Percentiles rank a stretch among this genome's conserved stretches.
Evolutionary conservation across 2,888 invertebrate species (phyloP).

Genomic region (Amphimallon solstitiale): DNA sequence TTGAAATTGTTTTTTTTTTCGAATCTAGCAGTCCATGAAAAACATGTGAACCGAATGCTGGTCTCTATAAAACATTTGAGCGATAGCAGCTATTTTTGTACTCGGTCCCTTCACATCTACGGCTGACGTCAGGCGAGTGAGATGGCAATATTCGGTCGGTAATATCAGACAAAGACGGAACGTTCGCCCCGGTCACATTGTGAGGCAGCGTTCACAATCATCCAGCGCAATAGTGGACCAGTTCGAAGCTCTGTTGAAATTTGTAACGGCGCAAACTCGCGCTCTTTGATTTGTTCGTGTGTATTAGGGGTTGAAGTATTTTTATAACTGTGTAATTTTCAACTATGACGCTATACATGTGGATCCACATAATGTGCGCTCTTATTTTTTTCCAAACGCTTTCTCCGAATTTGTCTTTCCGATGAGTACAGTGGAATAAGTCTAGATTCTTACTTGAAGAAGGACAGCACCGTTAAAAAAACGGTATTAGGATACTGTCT

Average conservation of each 20-base stretch:
- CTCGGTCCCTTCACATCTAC: constrained; percentile 58
- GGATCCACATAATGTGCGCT: constrained; percentile 22
- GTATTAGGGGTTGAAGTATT: constrained; percentile 51
- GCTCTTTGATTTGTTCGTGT: constrained; percentile 56
- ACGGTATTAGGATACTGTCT: constrained; percentile 22
- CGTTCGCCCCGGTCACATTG: constrained; percentile 56
- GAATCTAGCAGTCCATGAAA: constrained; percentile 36
- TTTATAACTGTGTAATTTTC: constrained; percentile 47
- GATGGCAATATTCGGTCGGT: constrained; percentile 43
- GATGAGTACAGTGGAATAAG: not conserved
- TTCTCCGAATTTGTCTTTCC: constrained; percentile 18
- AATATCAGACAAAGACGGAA: constrained; percentile 48
- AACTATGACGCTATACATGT: constrained; percentile 31
- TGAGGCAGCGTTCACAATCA: constrained; percentile 53
- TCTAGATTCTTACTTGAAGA: constrained; percentile 15
- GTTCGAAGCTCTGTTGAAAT: constrained; percentile 31
- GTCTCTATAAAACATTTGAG: constrained; percentile 54
- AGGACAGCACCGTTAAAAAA: constrained; percentile 31
- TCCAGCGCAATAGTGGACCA: constrained; percentile 50
- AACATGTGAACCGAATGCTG: constrained; percentile 42
- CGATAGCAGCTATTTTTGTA: constrained; percentile 60
- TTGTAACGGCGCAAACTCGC: constrained; percentile 53
- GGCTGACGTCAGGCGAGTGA: constrained; percentile 57
- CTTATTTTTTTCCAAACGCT: constrained; percentile 24
- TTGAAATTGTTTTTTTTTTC: constrained; percentile 34